Conservation (phyloP, 2,113 vertebrate genomes). For the Gymnarchus niloticus region DNA sequence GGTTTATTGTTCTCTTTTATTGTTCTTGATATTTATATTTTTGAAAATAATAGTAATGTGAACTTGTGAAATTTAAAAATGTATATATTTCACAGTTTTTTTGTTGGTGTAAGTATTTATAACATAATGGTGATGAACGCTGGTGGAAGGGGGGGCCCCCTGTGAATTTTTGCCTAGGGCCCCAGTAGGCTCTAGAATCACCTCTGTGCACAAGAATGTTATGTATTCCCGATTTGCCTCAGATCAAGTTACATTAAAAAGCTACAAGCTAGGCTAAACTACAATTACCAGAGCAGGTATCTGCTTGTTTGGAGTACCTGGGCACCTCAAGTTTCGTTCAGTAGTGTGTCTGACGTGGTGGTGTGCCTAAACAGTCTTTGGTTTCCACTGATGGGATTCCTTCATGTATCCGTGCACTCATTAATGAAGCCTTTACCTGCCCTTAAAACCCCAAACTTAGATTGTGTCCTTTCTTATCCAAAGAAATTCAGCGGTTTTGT, state of each 20-base stretch:
- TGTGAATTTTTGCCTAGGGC: too few species aligned
- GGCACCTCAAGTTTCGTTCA: not conserved
- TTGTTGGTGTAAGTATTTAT: not conserved
- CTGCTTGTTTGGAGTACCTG: conserved; percentile 27
- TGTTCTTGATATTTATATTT: conserved; percentile 27
- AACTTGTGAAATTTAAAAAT: not conserved
- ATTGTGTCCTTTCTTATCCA: not conserved
- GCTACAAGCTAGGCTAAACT: conserved; percentile 18
- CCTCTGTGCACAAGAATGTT: conserved; percentile 21
- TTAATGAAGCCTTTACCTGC: not conserved
- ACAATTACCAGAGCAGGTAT: conserved; percentile 40
- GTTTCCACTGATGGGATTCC: not conserved
- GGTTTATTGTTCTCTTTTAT: not conserved
- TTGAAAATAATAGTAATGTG: conserved; percentile 28
- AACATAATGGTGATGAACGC: not conserved
- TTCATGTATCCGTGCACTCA: not conserved
- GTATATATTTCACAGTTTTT: not conserved
- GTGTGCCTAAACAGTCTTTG: not conserved
- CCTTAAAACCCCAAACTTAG: not conserved
- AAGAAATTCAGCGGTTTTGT: conserved; percentile 18
- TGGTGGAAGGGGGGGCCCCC: not conserved
- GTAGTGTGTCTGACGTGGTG: not conserved
- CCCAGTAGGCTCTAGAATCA: too few species aligned
- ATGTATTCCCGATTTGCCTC: conserved; percentile 14
- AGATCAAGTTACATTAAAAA: conserved; percentile 25